Evolutionary conservation across 1,140 invertebrate genomes (phyloP), one percentile per base, ranked within the genome.

Genomic region (Caenorhabditis inopinata): DNA sequence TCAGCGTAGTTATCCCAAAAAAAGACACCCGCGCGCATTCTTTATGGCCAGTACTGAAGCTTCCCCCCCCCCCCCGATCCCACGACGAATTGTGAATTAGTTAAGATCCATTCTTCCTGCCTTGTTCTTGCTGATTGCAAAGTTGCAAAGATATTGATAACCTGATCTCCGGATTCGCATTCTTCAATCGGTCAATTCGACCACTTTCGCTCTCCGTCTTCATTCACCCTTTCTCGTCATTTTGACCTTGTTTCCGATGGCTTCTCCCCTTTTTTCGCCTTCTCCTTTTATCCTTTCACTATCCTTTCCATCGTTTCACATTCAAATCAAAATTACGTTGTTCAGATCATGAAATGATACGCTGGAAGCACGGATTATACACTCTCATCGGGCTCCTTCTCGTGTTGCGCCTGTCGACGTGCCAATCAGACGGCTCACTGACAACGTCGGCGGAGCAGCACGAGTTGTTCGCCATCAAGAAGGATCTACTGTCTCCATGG

Each of bases 391-490:
- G 58, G 58, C 58, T 68, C 6, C 32, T 68, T 68, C 58, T 68
- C 58, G 58, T 68, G 58, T 32, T 68, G 58, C 58, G 38, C n/a
- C 27, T 68, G 5, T 68, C 58, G 5, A 68, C 29, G 32, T 68
- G 58, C 38, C 58, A 49, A 75, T 75, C 74, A 47, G 47, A 75
- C n/a, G n/a, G n/a, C 32, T 47, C 74, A 9, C 23, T 75, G 45
- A 49, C 74, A 29, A 75, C 58, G 32, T 68, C 58, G 58, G 58
- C 58, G 7, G 58, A 68, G 58, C 58, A 68, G 58, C 58, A 68
- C 58, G 58, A 68, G 58, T 68, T 68, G n/a, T 68, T 68, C 38
- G 58, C 58, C 58, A 68, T 68, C n/a, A 68, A 68, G 25, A 68
- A 68, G 58, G 58, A 68, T 42, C 38, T 32, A 18, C 38, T 68